Conservation (phyloP, 2,888 invertebrate genomes). For the Dryobota labecula region DNA sequence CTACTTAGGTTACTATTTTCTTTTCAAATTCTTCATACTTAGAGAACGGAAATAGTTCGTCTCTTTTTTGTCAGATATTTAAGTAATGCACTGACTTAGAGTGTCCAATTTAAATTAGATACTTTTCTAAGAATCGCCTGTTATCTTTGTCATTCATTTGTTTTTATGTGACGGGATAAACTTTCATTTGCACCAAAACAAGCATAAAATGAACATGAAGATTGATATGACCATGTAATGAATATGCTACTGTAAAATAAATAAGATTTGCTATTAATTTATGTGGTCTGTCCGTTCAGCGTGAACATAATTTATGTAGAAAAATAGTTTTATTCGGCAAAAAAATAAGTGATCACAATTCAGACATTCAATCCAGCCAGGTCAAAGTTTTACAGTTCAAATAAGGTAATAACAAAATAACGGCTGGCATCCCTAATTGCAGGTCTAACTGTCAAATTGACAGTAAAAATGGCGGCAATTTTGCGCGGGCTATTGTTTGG, state of each 20-base stretch:
- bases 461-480: slow-evolving; percentile 71
- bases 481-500: slow-evolving; percentile 38
- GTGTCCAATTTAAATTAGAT: not conserved
- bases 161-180: not conserved
- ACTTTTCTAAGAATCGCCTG: not conserved
- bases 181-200: not conserved
- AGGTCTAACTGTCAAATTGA: slow-evolving; percentile 68
- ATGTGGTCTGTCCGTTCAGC: not conserved
- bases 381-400: slow-evolving; percentile 27
- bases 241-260: no score
- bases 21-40: not conserved
- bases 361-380: not conserved
- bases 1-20: no score
- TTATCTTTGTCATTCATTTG: not conserved
- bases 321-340: not conserved
- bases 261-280: slow-evolving; percentile 8
- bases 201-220: not conserved
- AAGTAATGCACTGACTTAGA: not conserved
- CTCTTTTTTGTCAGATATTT: slow-evolving; percentile 3
- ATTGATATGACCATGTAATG: no score
- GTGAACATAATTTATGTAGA: slow-evolving; percentile 23
- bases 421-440: slow-evolving; percentile 63
- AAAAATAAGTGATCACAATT: not conserved
- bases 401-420: slow-evolving; percentile 12
- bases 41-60: slow-evolving; percentile 8